Percentiles rank a stretch among this genome's conserved stretches.
Conservation (phyloP, 2,113 vertebrate genomes). For the Phaetusa simplex region DNA sequence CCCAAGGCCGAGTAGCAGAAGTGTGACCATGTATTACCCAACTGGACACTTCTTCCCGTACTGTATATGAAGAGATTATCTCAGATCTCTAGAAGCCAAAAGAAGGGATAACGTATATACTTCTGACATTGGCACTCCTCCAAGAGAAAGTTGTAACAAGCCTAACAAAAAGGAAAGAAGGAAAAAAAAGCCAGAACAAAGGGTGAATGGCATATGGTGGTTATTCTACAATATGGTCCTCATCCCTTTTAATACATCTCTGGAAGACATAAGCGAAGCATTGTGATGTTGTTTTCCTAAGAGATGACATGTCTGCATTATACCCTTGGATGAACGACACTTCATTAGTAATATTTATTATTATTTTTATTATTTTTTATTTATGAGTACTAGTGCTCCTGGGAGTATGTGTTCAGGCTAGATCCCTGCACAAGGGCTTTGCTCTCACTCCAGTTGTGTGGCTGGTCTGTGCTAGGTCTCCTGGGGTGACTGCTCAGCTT, state of each 20-base stretch:
- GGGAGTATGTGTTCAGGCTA: background rate
- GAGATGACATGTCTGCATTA: background rate
- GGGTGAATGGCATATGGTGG: constrained; percentile 55
- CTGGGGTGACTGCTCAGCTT: background rate
- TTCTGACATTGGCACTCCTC: constrained; percentile 28
- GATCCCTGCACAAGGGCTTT: background rate
- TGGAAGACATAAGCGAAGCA: background rate
- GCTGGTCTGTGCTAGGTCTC: background rate
- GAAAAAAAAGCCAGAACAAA: constrained; percentile 23
- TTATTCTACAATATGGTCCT: constrained; percentile 57
- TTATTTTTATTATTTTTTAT: background rate
- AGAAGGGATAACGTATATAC: constrained; percentile 20
- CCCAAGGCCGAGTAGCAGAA: background rate
- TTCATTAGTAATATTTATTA: background rate
- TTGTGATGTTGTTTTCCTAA: background rate
- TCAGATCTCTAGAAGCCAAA: constrained; percentile 5
- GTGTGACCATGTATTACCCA: background rate
- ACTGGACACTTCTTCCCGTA: background rate
- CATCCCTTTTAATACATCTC: constrained; percentile 42
- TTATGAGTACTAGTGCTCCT: background rate
- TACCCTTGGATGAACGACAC: background rate
- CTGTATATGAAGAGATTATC: constrained; percentile 20
- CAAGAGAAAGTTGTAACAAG: constrained; percentile 48
- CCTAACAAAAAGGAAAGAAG: background rate
- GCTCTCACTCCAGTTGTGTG: background rate